A percentile compares a stretch with the other conserved stretches of the same genome.
phyloP scores from a whole-genome alignment of 2,888 invertebrate species.

The Drosophila mimica region DNA sequence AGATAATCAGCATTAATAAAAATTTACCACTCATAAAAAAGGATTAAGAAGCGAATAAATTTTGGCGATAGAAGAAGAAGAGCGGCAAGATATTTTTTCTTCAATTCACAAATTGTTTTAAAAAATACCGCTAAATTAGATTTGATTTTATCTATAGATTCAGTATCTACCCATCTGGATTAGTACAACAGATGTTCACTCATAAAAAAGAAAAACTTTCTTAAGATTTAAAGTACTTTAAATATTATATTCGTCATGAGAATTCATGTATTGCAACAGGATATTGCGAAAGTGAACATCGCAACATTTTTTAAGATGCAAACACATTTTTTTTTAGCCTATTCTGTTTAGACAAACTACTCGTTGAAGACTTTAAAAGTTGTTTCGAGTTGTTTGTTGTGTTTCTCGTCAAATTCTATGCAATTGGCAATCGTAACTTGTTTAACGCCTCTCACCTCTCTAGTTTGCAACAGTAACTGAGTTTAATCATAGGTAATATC shows the following conservation, averaged over 20 bases:
- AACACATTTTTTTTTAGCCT: neutral
- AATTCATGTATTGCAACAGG: neutral
- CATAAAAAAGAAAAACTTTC: neutral
- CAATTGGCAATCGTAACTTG: slow-evolving; percentile 31
- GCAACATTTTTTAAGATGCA: neutral
- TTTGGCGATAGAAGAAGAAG: no score
- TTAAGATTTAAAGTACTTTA: neutral
- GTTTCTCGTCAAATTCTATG: slow-evolving; percentile 25
- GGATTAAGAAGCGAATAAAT: no score
- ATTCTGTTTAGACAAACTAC: neutral
- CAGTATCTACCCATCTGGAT: no score
- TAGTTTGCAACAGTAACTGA: slow-evolving; percentile 16
- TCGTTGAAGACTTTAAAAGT: slow-evolving; percentile 1
- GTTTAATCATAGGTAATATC: slow-evolving; percentile 30
- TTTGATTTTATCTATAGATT: no score
- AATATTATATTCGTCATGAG: neutral
- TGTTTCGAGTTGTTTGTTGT: neutral
- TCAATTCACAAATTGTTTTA: no score
- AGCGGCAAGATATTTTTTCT: no score
- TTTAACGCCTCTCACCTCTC: slow-evolving; percentile 36
- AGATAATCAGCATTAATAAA: no score
- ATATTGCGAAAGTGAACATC: neutral
- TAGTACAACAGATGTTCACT: no score
- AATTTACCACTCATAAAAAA: no score
- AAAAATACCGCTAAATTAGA: no score